A percentile compares a stretch with the other conserved stretches of the same genome.
These are phyloP conservation scores for Scomber scombrus DNA, from an alignment of 2,113 vertebrate genomes.

Conservation along the genomic window DNA sequence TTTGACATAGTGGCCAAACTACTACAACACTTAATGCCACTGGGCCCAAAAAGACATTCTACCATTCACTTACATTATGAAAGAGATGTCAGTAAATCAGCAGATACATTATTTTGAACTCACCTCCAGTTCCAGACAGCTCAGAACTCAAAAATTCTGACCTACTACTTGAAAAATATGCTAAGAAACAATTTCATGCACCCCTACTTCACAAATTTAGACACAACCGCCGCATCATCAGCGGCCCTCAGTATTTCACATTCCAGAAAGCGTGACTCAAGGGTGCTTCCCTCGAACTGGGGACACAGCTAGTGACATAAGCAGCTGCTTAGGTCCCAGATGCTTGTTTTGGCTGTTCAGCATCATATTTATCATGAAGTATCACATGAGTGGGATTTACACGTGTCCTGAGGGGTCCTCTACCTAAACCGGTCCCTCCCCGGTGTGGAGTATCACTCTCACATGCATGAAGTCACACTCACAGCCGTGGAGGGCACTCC, in stretches of 20 bases:
- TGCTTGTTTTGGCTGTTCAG: neutral
- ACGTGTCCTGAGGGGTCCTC: neutral
- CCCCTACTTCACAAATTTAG: neutral
- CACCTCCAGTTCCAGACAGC: no score
- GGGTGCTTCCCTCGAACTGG: neutral
- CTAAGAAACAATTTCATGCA: no score
- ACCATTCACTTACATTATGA: no score
- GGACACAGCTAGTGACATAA: neutral
- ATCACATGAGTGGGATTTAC: constrained; percentile 1
- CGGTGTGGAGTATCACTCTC: constrained; percentile 1
- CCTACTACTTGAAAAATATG: no score
- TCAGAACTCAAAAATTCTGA: no score
- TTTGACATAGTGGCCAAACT: no score
- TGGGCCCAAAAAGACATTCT: no score
- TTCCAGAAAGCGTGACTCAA: neutral
- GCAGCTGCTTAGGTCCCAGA: neutral
- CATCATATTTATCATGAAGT: neutral
- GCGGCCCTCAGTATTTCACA: neutral
- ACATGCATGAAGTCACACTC: constrained; percentile 1
- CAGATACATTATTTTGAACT: no score
- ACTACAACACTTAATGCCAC: no score
- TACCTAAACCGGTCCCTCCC: no score
- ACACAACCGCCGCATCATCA: neutral
- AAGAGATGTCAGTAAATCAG: no score
- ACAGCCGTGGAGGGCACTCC: constrained; percentile 10